A percentile compares a stretch with the other conserved stretches of the same genome.
Conservation (phyloP, 2,888 invertebrate species). For the Bellardia bayeri region DNA sequence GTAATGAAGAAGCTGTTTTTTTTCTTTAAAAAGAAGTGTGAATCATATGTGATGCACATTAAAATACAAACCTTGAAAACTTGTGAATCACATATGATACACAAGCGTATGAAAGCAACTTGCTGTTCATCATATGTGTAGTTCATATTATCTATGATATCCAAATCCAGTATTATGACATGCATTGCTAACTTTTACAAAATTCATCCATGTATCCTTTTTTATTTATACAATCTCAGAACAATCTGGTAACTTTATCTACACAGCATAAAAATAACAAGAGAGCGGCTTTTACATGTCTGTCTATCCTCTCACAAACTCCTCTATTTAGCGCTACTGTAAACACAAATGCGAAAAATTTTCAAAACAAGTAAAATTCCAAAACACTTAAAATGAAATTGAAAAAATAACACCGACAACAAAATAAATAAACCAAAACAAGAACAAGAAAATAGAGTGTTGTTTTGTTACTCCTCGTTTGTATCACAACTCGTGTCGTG, state of each 20-base stretch:
- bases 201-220: neutral
- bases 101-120: no score
- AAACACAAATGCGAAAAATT: conserved; percentile 42
- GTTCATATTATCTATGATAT: no score
- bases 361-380: conserved; percentile 66
- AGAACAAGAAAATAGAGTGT: conserved; percentile 29
- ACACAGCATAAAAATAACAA: conserved; percentile 3
- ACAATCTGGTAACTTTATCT: conserved; percentile 16
- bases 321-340: conserved; percentile 19
- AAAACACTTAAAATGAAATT: conserved; percentile 49
- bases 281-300: conserved; percentile 52
- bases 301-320: neutral
- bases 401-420: conserved; percentile 2
- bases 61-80: no score
- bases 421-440: conserved; percentile 1
- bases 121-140: no score
- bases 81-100: no score
- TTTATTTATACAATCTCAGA: neutral
- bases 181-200: no score
- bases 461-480: conserved; percentile 37
- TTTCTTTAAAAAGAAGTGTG: no score
- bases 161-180: no score
- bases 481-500: conserved; percentile 14
- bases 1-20: no score
- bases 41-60: no score